Conservation (phyloP, 2,888 invertebrate genomes). For the Polymixis lichenea region DNA sequence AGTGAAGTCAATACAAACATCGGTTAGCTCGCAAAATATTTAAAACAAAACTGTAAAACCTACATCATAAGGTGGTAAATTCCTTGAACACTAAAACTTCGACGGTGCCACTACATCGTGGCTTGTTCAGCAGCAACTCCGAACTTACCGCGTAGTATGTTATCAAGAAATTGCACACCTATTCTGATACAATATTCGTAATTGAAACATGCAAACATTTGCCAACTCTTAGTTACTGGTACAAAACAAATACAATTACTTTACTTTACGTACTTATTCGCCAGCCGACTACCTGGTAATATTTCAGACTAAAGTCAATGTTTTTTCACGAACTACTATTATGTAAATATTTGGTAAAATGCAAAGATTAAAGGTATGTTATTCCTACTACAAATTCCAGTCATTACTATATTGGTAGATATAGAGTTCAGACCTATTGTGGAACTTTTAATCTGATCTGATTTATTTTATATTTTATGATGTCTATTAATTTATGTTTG, state of each 20-base stretch:
- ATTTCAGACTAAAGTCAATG: slow-evolving; percentile 10
- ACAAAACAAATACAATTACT: slow-evolving; percentile 21
- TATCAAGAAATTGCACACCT: slow-evolving; percentile 56
- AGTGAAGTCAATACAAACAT: slow-evolving; percentile 41
- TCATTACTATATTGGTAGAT: not conserved
- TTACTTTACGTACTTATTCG: slow-evolving; percentile 12
- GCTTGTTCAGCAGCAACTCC: slow-evolving; percentile 25
- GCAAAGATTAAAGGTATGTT: not conserved
- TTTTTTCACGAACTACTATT: not conserved
- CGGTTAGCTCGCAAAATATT: not conserved
- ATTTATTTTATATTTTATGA: too few species aligned
- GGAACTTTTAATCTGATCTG: not conserved
- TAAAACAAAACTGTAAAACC: not conserved
- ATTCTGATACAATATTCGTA: slow-evolving; percentile 52
- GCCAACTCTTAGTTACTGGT: slow-evolving; percentile 9
- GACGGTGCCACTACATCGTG: slow-evolving; percentile 7
- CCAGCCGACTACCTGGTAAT: not conserved
- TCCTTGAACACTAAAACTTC: not conserved
- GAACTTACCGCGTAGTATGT: slow-evolving; percentile 45
- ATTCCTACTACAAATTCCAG: not conserved
- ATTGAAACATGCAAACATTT: slow-evolving; percentile 30
- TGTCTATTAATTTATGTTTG: too few species aligned
- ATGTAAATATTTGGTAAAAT: too few species aligned
- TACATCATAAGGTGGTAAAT: slow-evolving; percentile 15
- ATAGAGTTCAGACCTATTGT: not conserved